Base-by-base conservation (phyloP, 2,888 invertebrate species). In the Cryptocephalus primarius region DNA sequence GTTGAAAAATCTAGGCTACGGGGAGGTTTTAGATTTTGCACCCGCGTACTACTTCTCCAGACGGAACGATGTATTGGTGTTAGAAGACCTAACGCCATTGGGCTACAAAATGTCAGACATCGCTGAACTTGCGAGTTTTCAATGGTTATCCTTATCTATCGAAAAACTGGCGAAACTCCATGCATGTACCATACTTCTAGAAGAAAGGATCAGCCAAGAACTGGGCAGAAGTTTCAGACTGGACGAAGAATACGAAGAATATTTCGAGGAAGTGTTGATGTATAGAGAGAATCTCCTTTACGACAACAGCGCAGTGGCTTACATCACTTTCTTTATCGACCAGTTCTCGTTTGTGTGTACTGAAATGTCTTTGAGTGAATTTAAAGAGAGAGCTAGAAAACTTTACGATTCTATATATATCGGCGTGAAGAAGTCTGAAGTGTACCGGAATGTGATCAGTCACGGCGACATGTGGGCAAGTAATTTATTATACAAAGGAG, bases 361-460 rank as follows among this genome's bases (percentile, higher is more conserved):
- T 12, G 33, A 48, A 13, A 44, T 47, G 4, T 47, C 49, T 11
- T 34, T 48, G 12, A 47, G 54, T 8, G 39, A 43, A 11, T 47
- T 58, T 36, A 45, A 42, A 34, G 34, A 44, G 36, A 49, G 45
- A 12, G 48, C 45, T 32, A 34, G 36, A 12, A 45, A 44, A 38
- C 39, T 39, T 6, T 47, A 36, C 8, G 14, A 48, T 4, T 22
- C 42, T 8, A 34, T 55, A 9, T 72, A 66, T 49, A 59, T 66
- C 12, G 34, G 40, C 32, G 56, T 57, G 0, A 61, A 66, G 46
- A 58, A 64, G 1, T 72, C 72, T 0, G 46, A 55, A 8, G 65
- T 60, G 22, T 69, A 61, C 51, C 56, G 59, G n/a, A 75, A 75
- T 43, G 63, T 63, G 1, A n/a, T 66, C 1, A 56, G 57, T 22